Evolutionary conservation across 2,113 vertebrate genomes (phyloP).

Genomic region (Elanoides forficatus): DNA sequence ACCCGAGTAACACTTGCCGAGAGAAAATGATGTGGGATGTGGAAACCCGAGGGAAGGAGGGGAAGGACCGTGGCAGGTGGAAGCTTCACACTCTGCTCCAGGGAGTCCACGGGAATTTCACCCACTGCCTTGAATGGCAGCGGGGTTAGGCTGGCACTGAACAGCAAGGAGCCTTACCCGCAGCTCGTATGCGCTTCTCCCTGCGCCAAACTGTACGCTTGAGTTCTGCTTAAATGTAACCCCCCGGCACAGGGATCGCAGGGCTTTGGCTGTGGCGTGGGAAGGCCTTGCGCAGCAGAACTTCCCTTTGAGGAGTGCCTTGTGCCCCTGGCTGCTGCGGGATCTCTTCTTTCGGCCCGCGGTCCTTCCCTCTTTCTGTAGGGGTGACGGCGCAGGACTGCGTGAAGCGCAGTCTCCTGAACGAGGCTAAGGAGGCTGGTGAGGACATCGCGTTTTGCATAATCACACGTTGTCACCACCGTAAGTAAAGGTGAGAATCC

Average conservation of each 20-base stretch:
- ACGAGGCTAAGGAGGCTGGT: neutral
- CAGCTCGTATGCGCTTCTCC: fast-evolving
- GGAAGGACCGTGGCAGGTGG: neutral
- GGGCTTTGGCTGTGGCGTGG: neutral
- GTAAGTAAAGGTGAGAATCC: neutral
- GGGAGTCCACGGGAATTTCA: neutral
- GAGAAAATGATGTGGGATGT: neutral
- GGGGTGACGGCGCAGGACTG: neutral
- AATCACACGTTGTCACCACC: neutral
- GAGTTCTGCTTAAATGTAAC: neutral
- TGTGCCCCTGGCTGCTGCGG: neutral
- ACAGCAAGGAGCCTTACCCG: neutral
- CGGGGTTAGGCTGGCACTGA: neutral
- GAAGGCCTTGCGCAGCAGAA: neutral
- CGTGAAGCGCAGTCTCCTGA: neutral
- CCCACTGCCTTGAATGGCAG: neutral
- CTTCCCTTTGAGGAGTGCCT: fast-evolving
- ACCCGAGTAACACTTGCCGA: neutral
- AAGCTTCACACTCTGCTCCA: neutral
- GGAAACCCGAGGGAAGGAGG: neutral
- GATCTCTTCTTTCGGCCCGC: neutral
- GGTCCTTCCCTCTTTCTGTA: neutral
- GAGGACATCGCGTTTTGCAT: neutral
- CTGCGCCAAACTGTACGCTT: fast-evolving
- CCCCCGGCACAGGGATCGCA: neutral